Conservation (phyloP, 1,140 invertebrate genomes). For the Tetranychus urticae region DNA sequence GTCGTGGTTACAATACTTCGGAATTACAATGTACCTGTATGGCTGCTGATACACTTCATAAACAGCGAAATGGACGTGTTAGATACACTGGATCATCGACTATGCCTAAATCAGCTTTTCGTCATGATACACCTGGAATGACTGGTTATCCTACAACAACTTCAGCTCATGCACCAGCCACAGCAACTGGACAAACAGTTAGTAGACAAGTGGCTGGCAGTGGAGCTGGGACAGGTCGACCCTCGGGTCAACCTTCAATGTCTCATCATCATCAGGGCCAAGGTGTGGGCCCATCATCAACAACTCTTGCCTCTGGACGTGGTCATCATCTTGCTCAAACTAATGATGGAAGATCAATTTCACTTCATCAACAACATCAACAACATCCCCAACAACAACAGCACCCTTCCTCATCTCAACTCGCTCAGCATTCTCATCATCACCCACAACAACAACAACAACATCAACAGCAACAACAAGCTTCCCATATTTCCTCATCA, state of each 20-base stretch:
- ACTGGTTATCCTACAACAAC: not conserved
- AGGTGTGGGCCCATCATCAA: not conserved
- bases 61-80: conserved; percentile 39
- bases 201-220: not conserved
- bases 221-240: not conserved
- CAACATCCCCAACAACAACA: not conserved
- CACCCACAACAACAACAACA: conserved; percentile 2
- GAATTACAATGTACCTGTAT: conserved; percentile 87
- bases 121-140: not conserved
- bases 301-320: too few relatives aligned
- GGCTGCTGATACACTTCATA: conserved; percentile 55
- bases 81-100: conserved; percentile 17
- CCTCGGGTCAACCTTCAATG: not conserved
- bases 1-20: conserved; percentile 31
- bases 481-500: not conserved
- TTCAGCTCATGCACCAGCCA: conserved; percentile 1
- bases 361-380: not conserved
- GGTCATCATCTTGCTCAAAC: not conserved
- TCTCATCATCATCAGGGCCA: too few relatives aligned
- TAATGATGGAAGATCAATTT: not conserved
- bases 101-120: conserved; percentile 14
- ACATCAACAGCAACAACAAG: not conserved
- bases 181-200: not conserved
- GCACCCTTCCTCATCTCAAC: not conserved
- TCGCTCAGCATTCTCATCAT: not conserved